A percentile compares a stretch with the other conserved stretches of the same genome.
Conservation (phyloP, 2,797 vertebrate genomes). For the Gadopsis marmoratus region DNA sequence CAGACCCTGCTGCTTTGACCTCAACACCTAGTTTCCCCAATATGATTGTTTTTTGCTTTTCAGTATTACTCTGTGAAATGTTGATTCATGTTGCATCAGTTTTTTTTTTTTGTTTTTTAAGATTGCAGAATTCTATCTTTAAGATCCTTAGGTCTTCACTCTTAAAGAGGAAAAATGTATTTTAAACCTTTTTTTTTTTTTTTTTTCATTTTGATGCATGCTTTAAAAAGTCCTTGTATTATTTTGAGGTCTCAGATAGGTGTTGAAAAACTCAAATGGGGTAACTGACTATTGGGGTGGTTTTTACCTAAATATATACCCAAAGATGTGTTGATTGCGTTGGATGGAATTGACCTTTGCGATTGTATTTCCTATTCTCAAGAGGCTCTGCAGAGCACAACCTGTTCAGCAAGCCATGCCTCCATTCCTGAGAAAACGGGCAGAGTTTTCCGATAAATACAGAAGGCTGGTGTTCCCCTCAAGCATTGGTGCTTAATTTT, state of each 20-base stretch:
- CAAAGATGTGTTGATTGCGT: conserved; percentile 83
- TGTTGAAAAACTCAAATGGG: conserved; percentile 75
- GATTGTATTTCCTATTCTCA: conserved; percentile 89
- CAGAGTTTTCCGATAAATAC: conserved; percentile 38
- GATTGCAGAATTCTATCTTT: conserved; percentile 83
- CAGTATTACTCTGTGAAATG: conserved; percentile 81
- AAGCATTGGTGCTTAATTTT: conserved; percentile 43
- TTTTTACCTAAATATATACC: conserved; percentile 77
- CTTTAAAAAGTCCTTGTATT: conserved; percentile 81
- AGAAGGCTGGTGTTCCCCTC: conserved; percentile 26
- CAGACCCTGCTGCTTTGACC: conserved; percentile 68
- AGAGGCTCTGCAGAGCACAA: conserved; percentile 80
- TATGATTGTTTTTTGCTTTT: conserved; percentile 64
- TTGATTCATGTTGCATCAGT: conserved; percentile 72
- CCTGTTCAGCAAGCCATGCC: conserved; percentile 83
- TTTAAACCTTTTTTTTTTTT: conserved; percentile 78
- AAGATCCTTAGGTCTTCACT: conserved; percentile 91
- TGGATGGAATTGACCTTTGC: conserved; percentile 87
- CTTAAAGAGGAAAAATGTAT: conserved; percentile 89
- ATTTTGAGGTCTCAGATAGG: conserved; percentile 77
- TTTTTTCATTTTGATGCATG: conserved; percentile 82
- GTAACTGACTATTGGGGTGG: conserved; percentile 73
- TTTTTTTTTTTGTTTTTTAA: conserved; percentile 17
- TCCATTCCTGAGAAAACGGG: conserved; percentile 74
- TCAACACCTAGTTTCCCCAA: conserved; percentile 52